Percentiles rank a stretch among this genome's conserved stretches.
phyloP scores from a whole-genome alignment of 1,140 invertebrate genomes.

The Hestina assimilis region DNA sequence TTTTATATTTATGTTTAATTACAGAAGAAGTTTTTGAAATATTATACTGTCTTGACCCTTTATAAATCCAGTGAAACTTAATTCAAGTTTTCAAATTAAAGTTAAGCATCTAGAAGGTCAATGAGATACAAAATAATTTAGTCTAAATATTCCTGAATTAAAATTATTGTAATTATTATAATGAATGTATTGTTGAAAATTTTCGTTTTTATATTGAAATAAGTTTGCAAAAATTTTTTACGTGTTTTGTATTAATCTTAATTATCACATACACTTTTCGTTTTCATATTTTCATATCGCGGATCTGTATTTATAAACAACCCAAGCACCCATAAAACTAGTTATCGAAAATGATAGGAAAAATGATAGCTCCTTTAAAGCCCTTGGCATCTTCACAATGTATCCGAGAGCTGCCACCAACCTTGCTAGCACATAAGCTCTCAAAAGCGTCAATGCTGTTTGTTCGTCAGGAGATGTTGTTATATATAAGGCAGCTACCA shows the following conservation, averaged over 20 bases:
- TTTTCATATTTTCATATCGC: conserved; percentile 28
- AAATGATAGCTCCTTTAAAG: conserved; percentile 32
- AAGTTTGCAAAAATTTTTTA: no score
- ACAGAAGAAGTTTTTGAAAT: no score
- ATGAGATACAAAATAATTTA: conserved; percentile 1
- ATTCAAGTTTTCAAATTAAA: conserved; percentile 5
- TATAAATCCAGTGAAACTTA: background rate
- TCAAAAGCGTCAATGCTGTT: conserved; percentile 33
- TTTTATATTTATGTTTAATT: no score
- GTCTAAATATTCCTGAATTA: no score
- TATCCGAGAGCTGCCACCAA: conserved; percentile 39
- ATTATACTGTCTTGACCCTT: background rate
- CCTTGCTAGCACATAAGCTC: conserved; percentile 37
- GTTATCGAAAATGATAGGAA: conserved; percentile 44
- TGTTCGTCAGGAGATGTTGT: conserved; percentile 38
- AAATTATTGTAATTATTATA: no score
- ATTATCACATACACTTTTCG: background rate
- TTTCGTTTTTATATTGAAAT: no score
- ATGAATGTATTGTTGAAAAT: no score
- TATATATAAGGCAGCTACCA: conserved; percentile 48
- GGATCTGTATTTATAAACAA: conserved; percentile 39
- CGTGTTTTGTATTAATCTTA: no score
- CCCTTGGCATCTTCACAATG: conserved; percentile 27
- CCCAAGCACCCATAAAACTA: conserved; percentile 40
- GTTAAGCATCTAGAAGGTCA: conserved; percentile 7